Base-by-base conservation (phyloP, 1,140 invertebrate species). In the Manduca sexta region DNA sequence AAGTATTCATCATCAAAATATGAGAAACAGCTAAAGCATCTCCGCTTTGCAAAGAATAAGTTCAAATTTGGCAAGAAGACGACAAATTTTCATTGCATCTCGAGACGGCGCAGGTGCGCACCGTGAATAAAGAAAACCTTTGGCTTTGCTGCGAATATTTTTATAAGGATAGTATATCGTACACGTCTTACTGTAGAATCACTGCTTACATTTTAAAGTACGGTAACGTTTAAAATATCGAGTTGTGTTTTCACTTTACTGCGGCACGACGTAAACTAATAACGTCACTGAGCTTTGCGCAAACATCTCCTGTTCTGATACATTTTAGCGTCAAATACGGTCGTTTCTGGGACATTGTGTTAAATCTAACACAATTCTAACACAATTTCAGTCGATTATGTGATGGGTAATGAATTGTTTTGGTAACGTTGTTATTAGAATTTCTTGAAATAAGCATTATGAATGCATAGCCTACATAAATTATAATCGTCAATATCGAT, bases 51-150 rank as follows among this genome's bases (percentile, higher is more conserved):
- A 64, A 61, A 68, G 60, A 69, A 75, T 69, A 68, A 71, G 54
- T 66, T 70, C 59, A 67, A 71, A 73, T 76, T 73, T 73, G 68
- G 64, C 64, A 69, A 70, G 68, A 59, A 57, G 61, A 64, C 64
- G 62, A 71, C 67, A 71, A 69, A 78, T 78, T 78, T 69, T 78
- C 72, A 64, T 73, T 64, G 67, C 58, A 66, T 49, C 49, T 57
- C 45, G 44, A 42, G 47, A 48, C 50, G 50, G 56, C 56, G 62
- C 74, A 78, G 74, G 72, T 78, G 73, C 52, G 44, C 51, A 44
- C 59, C 61, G 62, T 68, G 72, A 74, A 74, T 75, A 74, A 74
- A 63, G 64, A 59, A 69, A 65, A 49, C 60, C 53, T 42, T n/a
- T 52, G 50, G 57, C 52, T 64, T 63, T 62, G 55, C 52, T 52